Evolutionary conservation across 2,888 invertebrate species (phyloP), one percentile per base, ranked within the genome.

Genomic region (Lithosia quadra): DNA sequence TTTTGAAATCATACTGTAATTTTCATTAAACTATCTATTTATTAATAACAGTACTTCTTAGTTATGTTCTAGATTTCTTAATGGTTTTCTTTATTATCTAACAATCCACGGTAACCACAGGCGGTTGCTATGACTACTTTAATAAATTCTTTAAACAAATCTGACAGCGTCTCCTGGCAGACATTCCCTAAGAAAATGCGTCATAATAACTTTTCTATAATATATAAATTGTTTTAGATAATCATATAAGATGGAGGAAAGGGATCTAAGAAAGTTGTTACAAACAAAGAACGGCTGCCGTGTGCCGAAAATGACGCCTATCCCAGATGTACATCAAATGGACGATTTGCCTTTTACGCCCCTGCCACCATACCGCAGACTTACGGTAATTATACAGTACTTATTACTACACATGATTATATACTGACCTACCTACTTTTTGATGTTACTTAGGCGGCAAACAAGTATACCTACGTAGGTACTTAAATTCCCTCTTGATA

Each of bases 211-310:
- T 39, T 60, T 39, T 22, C 18, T 60, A 24, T 18, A 60, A 39
- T 10, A 22, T 10, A 13, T 33, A 33, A 11, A 34, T 18, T 34
- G 22, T 55, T 55, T 43, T 28, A 43, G 22, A 39, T 62, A 49
- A 68, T 43, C 56, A 64, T 55, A 5, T 33, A 83, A 75, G 75
- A 95, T 95, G 95, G 86, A 95, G 55, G 95, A 94, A 72, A 90
- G 93, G 36, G 93, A 95, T 58, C 71, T 95, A 36, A 87, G 93
- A 56, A 94, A 92, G 76, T 84, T 95, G 43, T 80, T 95, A 72
- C 88, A 88, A 69, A 92, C 95, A 59, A 95, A 94, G 84, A 92
- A 93, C 87, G 93, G 93, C 33, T 93, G 95, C 74, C 85, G 91
- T 22, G 82, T 95, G 13, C 95, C 95, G 9, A 77, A 80, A 33